Evolutionary conservation across 1,140 invertebrate genomes (phyloP), one percentile per base, ranked within the genome.

Genomic region (Macrosteles quadrilineatus): DNA sequence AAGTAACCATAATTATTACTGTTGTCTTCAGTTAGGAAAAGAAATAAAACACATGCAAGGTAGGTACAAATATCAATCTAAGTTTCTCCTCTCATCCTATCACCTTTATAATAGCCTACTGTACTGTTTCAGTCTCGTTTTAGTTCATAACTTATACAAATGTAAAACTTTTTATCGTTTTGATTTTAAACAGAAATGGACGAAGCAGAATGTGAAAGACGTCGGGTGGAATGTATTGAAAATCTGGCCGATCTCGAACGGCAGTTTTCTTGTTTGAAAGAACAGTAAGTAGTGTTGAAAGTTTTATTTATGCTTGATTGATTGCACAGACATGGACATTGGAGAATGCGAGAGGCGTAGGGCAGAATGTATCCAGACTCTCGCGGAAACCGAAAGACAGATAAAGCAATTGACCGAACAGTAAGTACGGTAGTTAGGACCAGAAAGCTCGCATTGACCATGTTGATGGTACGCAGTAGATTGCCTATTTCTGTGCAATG

Each of bases 181-280:
- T 63, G 47, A 69, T 73, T 62, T 68, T 73, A 76, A 79, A 27
- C 88, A 77, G 96, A 97, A 81, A 91, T 98, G 87, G 95, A 98
- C 81, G 94, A 96, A 80, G 91, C 90, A 73, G 94, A 96, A 83
- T 96, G 93, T 76, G 94, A 97, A 75, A 86, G 87, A 66, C 83
- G 92, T 59, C 84, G 93, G 73, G 88, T 85, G 67, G 92, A 95
- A 78, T 93, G 92, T 76, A 83, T 95, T 66, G 90, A 94, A 76
- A 93, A 95, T 80, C 83, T 97, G 77, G 87, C 88, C 6, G 93
- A 96, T 79, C 79, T 98, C 62, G 96, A 98, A 83, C 86, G 87
- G 71, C 94, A 97, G 77, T 98, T 98, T 81, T 85, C 86, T 32
- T 83, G 92, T 19, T 83, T 98, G 0, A 87, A 93, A 74, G 95